Base-by-base conservation (phyloP, 2,797 vertebrate species). In the Holocentrus rufus region DNA sequence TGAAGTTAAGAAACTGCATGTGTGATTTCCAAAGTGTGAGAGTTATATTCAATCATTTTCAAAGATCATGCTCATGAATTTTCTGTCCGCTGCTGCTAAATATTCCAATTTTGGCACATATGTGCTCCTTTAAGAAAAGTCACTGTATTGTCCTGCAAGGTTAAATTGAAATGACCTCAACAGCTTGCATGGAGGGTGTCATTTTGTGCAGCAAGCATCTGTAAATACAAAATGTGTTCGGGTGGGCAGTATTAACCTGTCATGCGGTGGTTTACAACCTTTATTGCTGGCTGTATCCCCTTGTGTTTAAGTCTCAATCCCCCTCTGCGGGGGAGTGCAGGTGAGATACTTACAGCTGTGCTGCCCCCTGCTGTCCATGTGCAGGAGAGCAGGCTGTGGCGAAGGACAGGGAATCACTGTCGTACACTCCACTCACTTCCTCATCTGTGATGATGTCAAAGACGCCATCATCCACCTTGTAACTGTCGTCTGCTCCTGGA, bases 391-490 rank as follows among this genome's bases (percentile, higher is more conserved):
- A 88, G 77, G 90, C 83, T 0, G 89, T 91, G 61, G 80, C 66
- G 79, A 90, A 92, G 30, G 89, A 91, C 65, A 87, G 85, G 3
- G 92, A 93, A 62, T 95, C 92, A 1, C 87, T 89, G 68, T 96
- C 94, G 13, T 95, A 92, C 14, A 96, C 88, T 56, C 94, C 93
- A 67, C 94, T 96, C 74, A 98, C 87, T 83, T 99, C 97, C 64
- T 99, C 97, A 30, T 98, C 97, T 1, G 97, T 97, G 92, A 98
- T 98, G 86, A 99, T 97, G 92, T 98, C 97, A 85, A 96, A 99
- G 36, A 91, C 88, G 0, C 90, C 94, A 49, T 99, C 97, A 3
- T 97, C 96, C 5, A 77, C 91, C 49, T 91, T 91, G 49, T 93
- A 91, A 52, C 60, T 81, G 63, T 91, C 87, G 4, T 77, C 89